A percentile compares a stretch with the other conserved stretches of the same genome.
These are phyloP conservation scores for Papilio protenor DNA, from an alignment of 2,888 invertebrate genomes.

Conservation along the genomic window DNA sequence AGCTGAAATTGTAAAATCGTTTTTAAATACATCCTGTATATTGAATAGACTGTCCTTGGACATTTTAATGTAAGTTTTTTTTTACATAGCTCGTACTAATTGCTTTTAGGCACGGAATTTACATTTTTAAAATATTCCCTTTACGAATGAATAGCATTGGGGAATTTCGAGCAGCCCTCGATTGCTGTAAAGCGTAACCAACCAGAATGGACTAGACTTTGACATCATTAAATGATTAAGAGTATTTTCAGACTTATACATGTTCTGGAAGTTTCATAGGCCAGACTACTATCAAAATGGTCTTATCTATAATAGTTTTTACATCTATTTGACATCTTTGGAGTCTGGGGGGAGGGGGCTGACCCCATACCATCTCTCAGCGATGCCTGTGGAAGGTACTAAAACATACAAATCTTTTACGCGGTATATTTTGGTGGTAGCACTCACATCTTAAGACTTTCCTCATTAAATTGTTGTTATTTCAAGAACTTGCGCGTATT, in stretches of 20 bases:
- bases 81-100: slow-evolving; percentile 2
- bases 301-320: too few species aligned
- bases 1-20: not conserved
- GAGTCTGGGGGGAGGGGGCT: too few species aligned
- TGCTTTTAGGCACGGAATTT: not conserved
- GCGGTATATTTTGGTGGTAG: not conserved
- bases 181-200: not conserved
- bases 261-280: not conserved
- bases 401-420: not conserved
- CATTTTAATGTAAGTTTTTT: not conserved
- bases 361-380: too few species aligned
- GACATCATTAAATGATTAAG: not conserved
- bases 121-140: slow-evolving; percentile 14
- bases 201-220: not conserved
- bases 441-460: not conserved
- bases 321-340: too few species aligned
- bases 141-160: slow-evolving; percentile 7
- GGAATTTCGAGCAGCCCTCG: not conserved
- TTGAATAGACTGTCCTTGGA: not conserved
- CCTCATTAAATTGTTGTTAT: not conserved
- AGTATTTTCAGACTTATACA: not conserved
- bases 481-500: not conserved
- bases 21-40: not conserved
- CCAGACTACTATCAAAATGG: not conserved
- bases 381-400: not conserved